These are phyloP conservation scores for Nylanderia fulva DNA, from an alignment of 1,140 invertebrate genomes.

Conservation along the genomic window DNA sequence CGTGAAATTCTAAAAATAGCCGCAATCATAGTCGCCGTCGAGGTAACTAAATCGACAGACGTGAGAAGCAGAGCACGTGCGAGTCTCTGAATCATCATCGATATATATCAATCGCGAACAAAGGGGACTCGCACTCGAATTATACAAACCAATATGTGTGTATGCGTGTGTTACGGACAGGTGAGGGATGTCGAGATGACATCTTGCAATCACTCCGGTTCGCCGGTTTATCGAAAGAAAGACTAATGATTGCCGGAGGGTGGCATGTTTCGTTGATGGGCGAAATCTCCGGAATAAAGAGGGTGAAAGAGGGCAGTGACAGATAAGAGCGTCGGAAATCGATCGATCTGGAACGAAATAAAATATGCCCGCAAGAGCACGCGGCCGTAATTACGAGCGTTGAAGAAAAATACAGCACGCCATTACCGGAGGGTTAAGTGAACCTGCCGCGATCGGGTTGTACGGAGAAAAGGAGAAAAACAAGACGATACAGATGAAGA, in stretches of 20 bases:
- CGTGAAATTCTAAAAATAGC: background rate
- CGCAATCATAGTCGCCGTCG: background rate
- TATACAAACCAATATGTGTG: constrained; percentile 48
- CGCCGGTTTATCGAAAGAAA: constrained; percentile 74
- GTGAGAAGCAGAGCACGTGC: constrained; percentile 28
- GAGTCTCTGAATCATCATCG: constrained; percentile 37
- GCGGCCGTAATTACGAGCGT: constrained; percentile 73
- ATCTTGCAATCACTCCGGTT: constrained; percentile 56
- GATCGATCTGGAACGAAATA: constrained; percentile 73
- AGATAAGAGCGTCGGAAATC: constrained; percentile 65
- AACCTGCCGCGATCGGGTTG: constrained; percentile 59
- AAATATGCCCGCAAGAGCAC: constrained; percentile 72
- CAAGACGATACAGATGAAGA: constrained; percentile 19
- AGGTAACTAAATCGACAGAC: background rate
- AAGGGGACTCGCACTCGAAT: background rate
- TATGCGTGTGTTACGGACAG: constrained; percentile 37
- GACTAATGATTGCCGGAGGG: constrained; percentile 67
- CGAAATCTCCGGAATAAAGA: constrained; percentile 5
- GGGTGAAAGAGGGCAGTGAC: constrained; percentile 53
- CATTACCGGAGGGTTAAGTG: constrained; percentile 74
- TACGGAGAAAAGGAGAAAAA: constrained; percentile 34
- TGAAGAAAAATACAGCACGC: constrained; percentile 77
- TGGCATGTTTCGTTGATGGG: background rate
- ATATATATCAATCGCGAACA: constrained; percentile 24
- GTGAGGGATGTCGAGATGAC: constrained; percentile 55